Conservation (phyloP, 2,797 vertebrate species). For the Ispidina lecontei region DNA sequence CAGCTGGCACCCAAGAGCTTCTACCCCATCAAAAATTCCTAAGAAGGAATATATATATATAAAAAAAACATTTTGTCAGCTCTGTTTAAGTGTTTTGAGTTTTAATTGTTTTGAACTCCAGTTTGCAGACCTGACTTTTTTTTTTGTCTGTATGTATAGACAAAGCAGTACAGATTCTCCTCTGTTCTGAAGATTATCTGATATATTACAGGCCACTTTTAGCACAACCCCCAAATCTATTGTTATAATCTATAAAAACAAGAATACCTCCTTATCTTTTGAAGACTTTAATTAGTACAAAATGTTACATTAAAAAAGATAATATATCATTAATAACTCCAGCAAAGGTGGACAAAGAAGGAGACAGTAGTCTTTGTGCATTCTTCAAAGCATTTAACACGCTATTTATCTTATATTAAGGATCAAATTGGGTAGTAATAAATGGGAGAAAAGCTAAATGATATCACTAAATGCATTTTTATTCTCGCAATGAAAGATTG, state of each 20-base stretch:
- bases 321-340: slow-evolving; percentile 31
- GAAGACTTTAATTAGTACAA: slow-evolving; percentile 35
- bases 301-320: not conserved
- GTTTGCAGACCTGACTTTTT: not conserved
- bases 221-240: not conserved
- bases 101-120: not conserved
- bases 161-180: not conserved
- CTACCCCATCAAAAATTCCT: not conserved
- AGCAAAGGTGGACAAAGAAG: slow-evolving; percentile 38
- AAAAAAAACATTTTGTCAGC: not conserved
- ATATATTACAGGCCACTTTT: not conserved
- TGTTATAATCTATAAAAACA: not conserved
- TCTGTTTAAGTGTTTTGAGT: not conserved
- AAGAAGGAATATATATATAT: not conserved
- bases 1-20: not conserved
- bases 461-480: not conserved
- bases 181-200: not conserved
- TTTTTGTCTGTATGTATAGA: accelerated
- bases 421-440: not conserved
- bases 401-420: slow-evolving; percentile 40
- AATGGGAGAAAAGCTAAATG: slow-evolving; percentile 11
- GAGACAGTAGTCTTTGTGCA: slow-evolving; percentile 8
- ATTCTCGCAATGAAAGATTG: not conserved
- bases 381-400: not conserved
- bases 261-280: slow-evolving; percentile 13